Percentiles rank a stretch among this genome's conserved stretches.
Evolutionary conservation across 1,140 invertebrate species (phyloP).

Genomic region (Amyelois transitella): DNA sequence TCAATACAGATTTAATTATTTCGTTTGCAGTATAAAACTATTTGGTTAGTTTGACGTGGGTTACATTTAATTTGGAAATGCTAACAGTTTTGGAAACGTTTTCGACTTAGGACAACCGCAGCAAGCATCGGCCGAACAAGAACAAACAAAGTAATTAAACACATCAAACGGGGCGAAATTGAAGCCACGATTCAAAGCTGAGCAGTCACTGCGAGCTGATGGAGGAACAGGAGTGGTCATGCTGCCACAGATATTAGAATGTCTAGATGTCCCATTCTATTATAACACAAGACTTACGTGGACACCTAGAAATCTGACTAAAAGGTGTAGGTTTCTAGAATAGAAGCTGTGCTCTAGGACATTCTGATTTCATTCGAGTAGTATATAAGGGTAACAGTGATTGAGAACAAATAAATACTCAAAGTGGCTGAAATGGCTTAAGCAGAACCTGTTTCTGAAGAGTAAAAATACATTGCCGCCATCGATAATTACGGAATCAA

Average conservation of each 20-base stretch:
- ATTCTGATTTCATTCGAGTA: no score
- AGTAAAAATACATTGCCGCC: no score
- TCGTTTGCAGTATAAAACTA: conserved; percentile 59
- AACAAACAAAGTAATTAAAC: conserved; percentile 71
- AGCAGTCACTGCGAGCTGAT: conserved; percentile 6
- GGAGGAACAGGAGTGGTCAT: conserved; percentile 4
- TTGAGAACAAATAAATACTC: no score
- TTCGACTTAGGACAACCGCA: conserved; percentile 66
- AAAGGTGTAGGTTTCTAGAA: no score
- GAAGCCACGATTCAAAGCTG: conserved; percentile 56
- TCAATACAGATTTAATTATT: conserved; percentile 48
- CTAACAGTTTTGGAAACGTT: conserved; percentile 61
- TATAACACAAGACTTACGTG: no score
- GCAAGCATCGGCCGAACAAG: conserved; percentile 57
- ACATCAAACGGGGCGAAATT: conserved; percentile 70
- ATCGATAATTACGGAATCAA: no score
- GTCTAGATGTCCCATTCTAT: no score
- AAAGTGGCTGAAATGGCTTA: no score
- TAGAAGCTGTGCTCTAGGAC: no score
- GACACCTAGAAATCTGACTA: no score
- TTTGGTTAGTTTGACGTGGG: conserved; percentile 63
- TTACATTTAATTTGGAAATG: conserved; percentile 64
- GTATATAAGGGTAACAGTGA: no score
- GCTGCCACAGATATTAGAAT: not conserved
- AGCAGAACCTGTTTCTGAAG: no score